These are phyloP conservation scores for Drosophila ustulata DNA, from an alignment of 2,888 invertebrate species.

Conservation along the genomic window DNA sequence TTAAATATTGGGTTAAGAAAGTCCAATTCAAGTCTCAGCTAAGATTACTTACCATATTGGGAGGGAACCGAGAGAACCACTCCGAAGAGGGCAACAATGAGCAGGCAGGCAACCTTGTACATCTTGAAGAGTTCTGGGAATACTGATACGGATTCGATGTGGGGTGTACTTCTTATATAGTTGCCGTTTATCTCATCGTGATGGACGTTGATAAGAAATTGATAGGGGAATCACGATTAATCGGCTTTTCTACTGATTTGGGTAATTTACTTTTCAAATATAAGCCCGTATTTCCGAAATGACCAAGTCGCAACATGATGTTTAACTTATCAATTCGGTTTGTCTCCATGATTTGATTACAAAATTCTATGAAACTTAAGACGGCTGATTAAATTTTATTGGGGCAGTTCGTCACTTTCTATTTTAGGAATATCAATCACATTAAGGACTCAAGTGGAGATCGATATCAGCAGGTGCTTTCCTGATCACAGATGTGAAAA, in stretches of 20 bases:
- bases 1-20: neutral
- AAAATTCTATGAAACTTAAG: neutral
- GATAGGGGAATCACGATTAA: constrained; percentile 4
- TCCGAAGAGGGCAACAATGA: constrained; percentile 10
- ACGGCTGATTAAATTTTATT: constrained; percentile 1
- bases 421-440: neutral
- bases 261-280: neutral
- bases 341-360: neutral
- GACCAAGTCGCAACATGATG: neutral
- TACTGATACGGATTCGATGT: neutral
- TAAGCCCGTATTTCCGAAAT: neutral
- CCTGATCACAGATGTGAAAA: neutral
- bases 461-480: neutral
- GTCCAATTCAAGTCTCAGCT: neutral
- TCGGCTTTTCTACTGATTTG: neutral
- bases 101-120: constrained; percentile 4
- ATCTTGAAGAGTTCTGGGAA: neutral
- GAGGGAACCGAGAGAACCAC: constrained; percentile 17
- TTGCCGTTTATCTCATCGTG: neutral
- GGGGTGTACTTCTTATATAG: constrained; percentile 1
- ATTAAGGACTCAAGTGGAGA: neutral
- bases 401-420: constrained; percentile 4
- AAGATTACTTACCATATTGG: constrained; percentile 5
- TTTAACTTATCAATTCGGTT: neutral
- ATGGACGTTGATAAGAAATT: neutral